Percentiles rank a stretch among this genome's conserved stretches.
These are phyloP conservation scores for Carettochelys insculpta DNA, from an alignment of 2,113 vertebrate species.

Conservation along the genomic window DNA sequence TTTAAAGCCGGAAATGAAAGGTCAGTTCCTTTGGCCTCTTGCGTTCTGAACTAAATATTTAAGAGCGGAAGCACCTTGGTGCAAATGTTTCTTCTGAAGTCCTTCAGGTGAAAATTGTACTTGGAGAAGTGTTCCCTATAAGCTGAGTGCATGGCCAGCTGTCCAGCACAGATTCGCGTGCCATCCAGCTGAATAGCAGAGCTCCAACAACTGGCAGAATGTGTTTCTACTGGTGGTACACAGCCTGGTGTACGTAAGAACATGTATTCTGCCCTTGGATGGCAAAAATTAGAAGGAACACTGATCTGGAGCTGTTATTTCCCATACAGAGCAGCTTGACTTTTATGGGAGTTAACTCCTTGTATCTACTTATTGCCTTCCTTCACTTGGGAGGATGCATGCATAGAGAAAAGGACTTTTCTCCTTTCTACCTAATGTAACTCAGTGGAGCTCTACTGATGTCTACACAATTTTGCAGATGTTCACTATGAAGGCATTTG, in stretches of 20 bases:
- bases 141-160: too few species aligned
- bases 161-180: too few species aligned
- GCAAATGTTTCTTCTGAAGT: too few species aligned
- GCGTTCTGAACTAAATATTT: not conserved
- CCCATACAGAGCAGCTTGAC: not conserved
- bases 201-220: too few species aligned
- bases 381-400: not conserved
- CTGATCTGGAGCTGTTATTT: not conserved
- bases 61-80: not conserved
- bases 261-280: too few species aligned
- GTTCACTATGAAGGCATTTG: not conserved
- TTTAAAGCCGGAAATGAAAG: not conserved
- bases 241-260: too few species aligned
- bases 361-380: not conserved
- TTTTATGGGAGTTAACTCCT: not conserved
- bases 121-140: too few species aligned
- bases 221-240: too few species aligned
- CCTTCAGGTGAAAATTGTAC: too few species aligned
- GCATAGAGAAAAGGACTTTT: fast-evolving
- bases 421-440: not conserved
- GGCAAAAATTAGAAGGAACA: too few species aligned
- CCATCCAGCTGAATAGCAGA: too few species aligned
- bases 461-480: not conserved
- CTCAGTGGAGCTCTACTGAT: not conserved
- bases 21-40: not conserved